Evolutionary conservation across 2,888 invertebrate species (phyloP).

Genomic region (Kuschelorhynchus macadamiae): DNA sequence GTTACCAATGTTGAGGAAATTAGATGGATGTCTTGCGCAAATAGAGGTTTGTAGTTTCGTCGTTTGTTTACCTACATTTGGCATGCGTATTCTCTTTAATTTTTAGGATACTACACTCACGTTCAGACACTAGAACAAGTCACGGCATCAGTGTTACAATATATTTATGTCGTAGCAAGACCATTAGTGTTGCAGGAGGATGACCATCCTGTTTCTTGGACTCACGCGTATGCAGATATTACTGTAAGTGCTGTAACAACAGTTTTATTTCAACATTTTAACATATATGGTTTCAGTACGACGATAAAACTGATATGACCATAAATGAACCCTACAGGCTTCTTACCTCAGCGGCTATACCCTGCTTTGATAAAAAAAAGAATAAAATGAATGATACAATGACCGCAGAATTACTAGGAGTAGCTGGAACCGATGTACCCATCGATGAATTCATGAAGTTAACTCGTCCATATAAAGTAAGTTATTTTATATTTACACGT

Average conservation of each 20-base stretch:
- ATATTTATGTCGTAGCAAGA: constrained; percentile 93
- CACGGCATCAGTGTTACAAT: constrained; percentile 94
- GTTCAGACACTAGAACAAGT: constrained; percentile 96
- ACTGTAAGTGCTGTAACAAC: constrained; percentile 74
- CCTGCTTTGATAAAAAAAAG: constrained; percentile 86
- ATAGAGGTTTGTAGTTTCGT: constrained; percentile 79
- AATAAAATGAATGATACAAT: constrained; percentile 73
- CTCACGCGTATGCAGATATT: constrained; percentile 91
- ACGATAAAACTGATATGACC: constrained; percentile 60
- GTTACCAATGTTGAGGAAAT: constrained; percentile 91
- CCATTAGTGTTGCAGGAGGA: constrained; percentile 83
- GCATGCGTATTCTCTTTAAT: background rate
- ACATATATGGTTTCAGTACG: constrained; percentile 58
- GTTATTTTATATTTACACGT: background rate
- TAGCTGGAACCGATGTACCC: constrained; percentile 95
- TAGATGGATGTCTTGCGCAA: constrained; percentile 94
- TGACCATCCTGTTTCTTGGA: constrained; percentile 92
- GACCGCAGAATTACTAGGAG: constrained; percentile 87
- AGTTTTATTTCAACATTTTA: background rate
- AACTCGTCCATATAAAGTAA: constrained; percentile 88
- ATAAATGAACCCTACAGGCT: constrained; percentile 74
- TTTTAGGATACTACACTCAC: constrained; percentile 90
- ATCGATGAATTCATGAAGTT: constrained; percentile 91
- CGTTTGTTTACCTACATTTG: background rate
- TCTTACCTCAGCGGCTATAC: constrained; percentile 93